These are phyloP conservation scores for Meloe dianella DNA, from an alignment of 2,888 invertebrate species.

Conservation along the genomic window DNA sequence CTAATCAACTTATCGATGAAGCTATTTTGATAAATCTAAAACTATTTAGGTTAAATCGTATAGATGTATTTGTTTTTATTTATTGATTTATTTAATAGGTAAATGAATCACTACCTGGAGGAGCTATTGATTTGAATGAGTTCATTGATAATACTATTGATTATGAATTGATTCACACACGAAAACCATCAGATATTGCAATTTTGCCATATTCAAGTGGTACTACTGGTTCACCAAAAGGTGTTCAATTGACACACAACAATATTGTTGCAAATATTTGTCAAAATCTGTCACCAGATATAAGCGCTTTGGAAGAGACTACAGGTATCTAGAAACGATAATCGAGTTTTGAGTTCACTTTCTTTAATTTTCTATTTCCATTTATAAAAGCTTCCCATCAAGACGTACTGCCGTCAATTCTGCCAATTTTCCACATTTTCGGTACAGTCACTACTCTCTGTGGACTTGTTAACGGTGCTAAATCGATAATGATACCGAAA, in stretches of 20 bases:
- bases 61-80: too few relatives aligned
- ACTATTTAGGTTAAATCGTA: too few relatives aligned
- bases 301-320: neutral
- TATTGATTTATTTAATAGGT: neutral
- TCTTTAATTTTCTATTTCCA: too few relatives aligned
- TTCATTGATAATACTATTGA: conserved; percentile 62
- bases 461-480: conserved; percentile 57
- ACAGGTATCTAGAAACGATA: neutral
- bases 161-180: conserved; percentile 61
- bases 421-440: conserved; percentile 65
- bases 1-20: neutral
- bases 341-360: too few relatives aligned
- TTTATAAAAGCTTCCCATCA: conserved; percentile 38
- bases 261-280: conserved; percentile 6
- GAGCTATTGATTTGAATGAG: conserved; percentile 68
- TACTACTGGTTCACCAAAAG: conserved; percentile 83
- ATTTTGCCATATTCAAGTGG: conserved; percentile 84
- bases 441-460: conserved; percentile 58
- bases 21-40: too few relatives aligned
- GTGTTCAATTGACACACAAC: conserved; percentile 69
- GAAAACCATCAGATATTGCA: conserved; percentile 66
- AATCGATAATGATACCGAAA: conserved; percentile 58
- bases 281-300: neutral
- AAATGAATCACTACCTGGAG: conserved; percentile 58
- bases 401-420: conserved; percentile 50